Conservation (phyloP, 1,140 invertebrate species). For the Propsilocerus akamusi region DNA sequence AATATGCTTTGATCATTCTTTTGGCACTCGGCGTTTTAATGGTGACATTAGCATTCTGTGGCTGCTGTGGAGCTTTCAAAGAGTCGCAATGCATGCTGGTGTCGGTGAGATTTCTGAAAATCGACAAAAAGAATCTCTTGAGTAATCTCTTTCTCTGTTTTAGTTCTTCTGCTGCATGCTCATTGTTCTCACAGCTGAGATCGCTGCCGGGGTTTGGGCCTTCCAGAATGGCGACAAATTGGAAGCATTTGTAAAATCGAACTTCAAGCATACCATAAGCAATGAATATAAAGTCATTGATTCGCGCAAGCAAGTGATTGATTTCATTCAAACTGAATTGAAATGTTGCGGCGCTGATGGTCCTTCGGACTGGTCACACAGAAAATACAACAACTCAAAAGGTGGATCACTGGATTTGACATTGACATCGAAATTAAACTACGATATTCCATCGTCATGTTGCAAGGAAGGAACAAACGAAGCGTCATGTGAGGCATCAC, state of each 20-base stretch:
- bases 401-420: slow-evolving; percentile 5
- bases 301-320: slow-evolving; percentile 40
- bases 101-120: slow-evolving; percentile 31
- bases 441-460: not conserved
- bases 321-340: slow-evolving; percentile 46
- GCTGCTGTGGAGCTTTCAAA: slow-evolving; percentile 74
- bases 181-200: slow-evolving; percentile 58
- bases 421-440: not conserved
- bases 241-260: slow-evolving; percentile 36
- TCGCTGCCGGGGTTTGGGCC: slow-evolving; percentile 52
- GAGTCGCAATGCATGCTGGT: slow-evolving; percentile 77
- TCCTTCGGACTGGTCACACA: slow-evolving; percentile 48
- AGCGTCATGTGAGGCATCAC: slow-evolving; percentile 19
- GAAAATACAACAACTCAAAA: slow-evolving; percentile 31
- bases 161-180: slow-evolving; percentile 55
- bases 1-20: slow-evolving; percentile 52
- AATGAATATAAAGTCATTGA: slow-evolving; percentile 44
- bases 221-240: slow-evolving; percentile 46
- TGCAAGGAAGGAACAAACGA: slow-evolving; percentile 11
- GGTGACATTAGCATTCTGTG: slow-evolving; percentile 70
- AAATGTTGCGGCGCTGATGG: slow-evolving; percentile 52
- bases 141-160: slow-evolving; percentile 16
- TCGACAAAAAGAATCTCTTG: slow-evolving; percentile 6
- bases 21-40: slow-evolving; percentile 62
- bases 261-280: slow-evolving; percentile 43